phyloP scores from a whole-genome alignment of 2,113 vertebrate species.

The Actenoides hombroni region DNA sequence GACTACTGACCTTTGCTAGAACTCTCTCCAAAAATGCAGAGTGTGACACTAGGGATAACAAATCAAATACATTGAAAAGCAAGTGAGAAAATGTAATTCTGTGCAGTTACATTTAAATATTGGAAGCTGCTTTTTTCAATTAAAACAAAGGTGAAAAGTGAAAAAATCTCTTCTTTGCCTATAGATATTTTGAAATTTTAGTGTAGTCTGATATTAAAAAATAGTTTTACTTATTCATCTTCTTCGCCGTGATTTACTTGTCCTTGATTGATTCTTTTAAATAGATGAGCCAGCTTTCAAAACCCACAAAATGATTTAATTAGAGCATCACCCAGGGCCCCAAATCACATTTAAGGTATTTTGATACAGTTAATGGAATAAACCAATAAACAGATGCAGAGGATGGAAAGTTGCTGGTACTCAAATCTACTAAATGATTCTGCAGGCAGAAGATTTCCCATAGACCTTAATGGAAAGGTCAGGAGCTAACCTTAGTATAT shows the following conservation, averaged over 20 bases:
- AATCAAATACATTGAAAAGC: background rate
- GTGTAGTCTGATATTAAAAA: background rate
- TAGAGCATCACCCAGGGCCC: constrained; percentile 58
- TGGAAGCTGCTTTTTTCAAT: background rate
- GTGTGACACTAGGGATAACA: background rate
- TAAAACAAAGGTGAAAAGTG: background rate
- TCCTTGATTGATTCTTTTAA: constrained; percentile 64
- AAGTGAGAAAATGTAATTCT: background rate
- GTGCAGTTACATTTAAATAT: background rate
- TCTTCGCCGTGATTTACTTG: constrained; percentile 64
- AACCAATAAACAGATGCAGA: constrained; percentile 54
- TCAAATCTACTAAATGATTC: background rate
- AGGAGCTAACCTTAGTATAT: constrained; percentile 26
- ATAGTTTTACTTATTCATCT: background rate
- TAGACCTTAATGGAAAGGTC: constrained; percentile 43
- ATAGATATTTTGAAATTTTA: background rate
- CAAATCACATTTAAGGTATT: constrained; percentile 74
- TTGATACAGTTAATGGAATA: constrained; percentile 53
- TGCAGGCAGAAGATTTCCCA: background rate
- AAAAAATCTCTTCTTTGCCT: background rate
- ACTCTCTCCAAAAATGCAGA: background rate
- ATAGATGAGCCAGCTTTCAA: constrained; percentile 68
- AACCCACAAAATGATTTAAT: constrained; percentile 73
- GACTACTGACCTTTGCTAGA: constrained; percentile 44
- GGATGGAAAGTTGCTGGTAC: constrained; percentile 23